Evolutionary conservation across 2,888 invertebrate genomes (phyloP).

Genomic region (Caenorhabditis sinica): DNA sequence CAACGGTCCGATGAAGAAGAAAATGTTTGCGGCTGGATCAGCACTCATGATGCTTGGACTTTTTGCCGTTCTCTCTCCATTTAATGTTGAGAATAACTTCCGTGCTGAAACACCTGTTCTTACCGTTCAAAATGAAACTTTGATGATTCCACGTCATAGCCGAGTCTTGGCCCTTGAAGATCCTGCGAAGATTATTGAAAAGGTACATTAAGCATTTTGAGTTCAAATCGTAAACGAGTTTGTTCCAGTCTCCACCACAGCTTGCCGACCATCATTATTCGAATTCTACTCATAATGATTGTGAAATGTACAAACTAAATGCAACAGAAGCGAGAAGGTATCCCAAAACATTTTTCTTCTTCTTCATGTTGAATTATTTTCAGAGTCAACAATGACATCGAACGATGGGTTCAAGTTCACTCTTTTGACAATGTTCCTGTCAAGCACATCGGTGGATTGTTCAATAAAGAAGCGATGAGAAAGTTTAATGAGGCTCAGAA

Average conservation of each 20-base stretch:
- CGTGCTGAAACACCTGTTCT: background rate
- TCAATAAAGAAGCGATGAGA: slow-evolving; percentile 55
- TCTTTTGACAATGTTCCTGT: slow-evolving; percentile 54
- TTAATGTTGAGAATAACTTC: slow-evolving; percentile 7
- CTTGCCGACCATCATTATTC: background rate
- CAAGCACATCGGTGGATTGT: slow-evolving; percentile 46
- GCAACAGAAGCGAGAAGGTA: slow-evolving; percentile 68
- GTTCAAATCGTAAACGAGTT: background rate
- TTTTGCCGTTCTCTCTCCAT: slow-evolving; percentile 60
- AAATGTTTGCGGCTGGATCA: slow-evolving; percentile 53
- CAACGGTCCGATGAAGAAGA: slow-evolving; percentile 3
- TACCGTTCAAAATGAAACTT: slow-evolving; percentile 28
- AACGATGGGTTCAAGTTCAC: slow-evolving; percentile 79
- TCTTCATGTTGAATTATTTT: slow-evolving; percentile 30
- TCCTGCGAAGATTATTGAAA: background rate
- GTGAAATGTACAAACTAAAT: slow-evolving; percentile 61
- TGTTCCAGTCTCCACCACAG: slow-evolving; percentile 9
- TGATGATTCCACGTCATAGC: slow-evolving; percentile 15
- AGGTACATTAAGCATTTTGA: background rate
- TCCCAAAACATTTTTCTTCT: background rate
- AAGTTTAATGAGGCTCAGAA: slow-evolving; percentile 45
- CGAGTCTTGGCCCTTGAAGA: slow-evolving; percentile 19
- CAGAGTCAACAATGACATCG: slow-evolving; percentile 77
- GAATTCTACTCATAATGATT: slow-evolving; percentile 39
- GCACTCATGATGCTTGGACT: slow-evolving; percentile 66